A percentile compares a stretch with the other conserved stretches of the same genome.
These are phyloP conservation scores for Sisor rabdophorus DNA, from an alignment of 2,113 vertebrate species.

Conservation along the genomic window DNA sequence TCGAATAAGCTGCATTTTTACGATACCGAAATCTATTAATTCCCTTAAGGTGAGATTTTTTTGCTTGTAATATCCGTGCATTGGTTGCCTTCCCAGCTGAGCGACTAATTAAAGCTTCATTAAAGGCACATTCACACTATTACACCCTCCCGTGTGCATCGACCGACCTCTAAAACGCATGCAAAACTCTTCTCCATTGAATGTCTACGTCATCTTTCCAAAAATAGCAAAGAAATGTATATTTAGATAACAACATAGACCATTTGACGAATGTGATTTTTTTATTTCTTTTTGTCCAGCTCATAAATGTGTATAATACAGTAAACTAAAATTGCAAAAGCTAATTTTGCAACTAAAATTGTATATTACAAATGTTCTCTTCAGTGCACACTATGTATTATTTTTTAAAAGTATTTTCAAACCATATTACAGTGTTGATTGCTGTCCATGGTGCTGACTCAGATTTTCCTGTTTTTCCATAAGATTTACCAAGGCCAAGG, in stretches of 20 bases:
- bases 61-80: neutral
- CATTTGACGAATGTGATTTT: no score
- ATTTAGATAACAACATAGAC: neutral
- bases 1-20: neutral
- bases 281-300: no score
- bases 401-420: neutral
- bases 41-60: neutral
- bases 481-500: neutral
- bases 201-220: neutral
- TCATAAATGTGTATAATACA: no score
- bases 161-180: neutral
- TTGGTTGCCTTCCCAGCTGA: neutral
- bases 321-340: no score
- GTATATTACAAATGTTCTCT: no score
- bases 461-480: neutral
- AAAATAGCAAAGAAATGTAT: neutral
- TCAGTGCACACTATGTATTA: neutral
- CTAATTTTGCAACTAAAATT: no score
- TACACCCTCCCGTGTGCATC: neutral
- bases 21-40: neutral
- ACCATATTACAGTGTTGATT: neutral
- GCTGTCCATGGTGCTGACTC: slow-evolving; percentile 32
- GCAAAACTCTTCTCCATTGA: neutral
- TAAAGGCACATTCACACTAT: slow-evolving; percentile 9
- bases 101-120: slow-evolving; percentile 32